These are phyloP conservation scores for Sander lucioperca DNA, from an alignment of 2,113 vertebrate species.

Conservation along the genomic window DNA sequence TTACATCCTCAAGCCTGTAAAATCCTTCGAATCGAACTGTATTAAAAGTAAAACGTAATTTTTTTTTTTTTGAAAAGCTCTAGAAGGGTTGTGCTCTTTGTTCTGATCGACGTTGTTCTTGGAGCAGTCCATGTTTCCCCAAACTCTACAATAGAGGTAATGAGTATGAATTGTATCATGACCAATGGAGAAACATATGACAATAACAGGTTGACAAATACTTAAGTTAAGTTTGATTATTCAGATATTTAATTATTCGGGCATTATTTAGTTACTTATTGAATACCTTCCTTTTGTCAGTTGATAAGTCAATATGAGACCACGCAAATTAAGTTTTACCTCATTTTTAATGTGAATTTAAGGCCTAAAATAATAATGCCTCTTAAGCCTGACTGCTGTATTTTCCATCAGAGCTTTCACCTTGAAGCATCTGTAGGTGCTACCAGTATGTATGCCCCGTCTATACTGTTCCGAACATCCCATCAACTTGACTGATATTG, in stretches of 20 bases:
- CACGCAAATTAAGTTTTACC: not conserved
- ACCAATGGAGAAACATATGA: not conserved
- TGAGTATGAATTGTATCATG: not conserved
- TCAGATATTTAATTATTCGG: not conserved
- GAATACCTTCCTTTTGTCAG: not conserved
- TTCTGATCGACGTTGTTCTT: not conserved
- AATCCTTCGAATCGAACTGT: not conserved
- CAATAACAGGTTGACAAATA: not conserved
- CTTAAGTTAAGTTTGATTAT: not conserved
- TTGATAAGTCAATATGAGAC: not conserved
- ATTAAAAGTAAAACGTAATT: not conserved
- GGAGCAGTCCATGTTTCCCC: not conserved
- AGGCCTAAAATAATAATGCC: not conserved
- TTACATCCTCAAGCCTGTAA: not conserved
- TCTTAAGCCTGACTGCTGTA: not conserved
- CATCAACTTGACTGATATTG: constrained; percentile 52
- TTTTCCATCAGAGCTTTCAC: constrained; percentile 17
- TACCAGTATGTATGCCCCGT: constrained; percentile 32
- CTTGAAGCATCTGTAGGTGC: constrained; percentile 30
- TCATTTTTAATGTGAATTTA: not conserved
- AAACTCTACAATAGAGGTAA: not conserved
- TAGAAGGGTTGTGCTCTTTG: not conserved
- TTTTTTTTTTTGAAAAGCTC: not conserved
- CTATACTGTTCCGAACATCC: constrained; percentile 52
- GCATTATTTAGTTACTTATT: not conserved